Conservation (phyloP, 2,113 vertebrate species). For the Elephantulus edwardii region DNA sequence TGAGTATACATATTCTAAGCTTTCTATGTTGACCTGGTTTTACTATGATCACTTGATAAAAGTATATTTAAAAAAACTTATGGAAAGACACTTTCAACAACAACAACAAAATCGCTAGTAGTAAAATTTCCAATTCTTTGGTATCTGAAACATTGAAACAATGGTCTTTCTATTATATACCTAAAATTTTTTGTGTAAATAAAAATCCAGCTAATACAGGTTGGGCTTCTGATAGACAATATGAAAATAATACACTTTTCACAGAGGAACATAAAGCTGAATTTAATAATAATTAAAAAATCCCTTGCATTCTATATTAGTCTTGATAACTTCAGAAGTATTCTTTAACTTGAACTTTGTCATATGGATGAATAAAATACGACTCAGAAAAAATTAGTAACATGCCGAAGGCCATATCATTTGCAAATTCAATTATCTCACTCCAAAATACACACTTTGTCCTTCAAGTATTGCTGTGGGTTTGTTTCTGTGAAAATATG, state of each 20-base stretch:
- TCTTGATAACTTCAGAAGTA: neutral
- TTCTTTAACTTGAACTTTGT: neutral
- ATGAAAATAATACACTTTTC: constrained; percentile 12
- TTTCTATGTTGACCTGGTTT: constrained; percentile 10
- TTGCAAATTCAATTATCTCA: neutral
- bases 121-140: neutral
- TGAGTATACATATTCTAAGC: neutral
- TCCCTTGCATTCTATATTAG: neutral
- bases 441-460: neutral
- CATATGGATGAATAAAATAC: constrained; percentile 7
- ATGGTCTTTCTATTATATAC: neutral
- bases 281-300: constrained; percentile 26
- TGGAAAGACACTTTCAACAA: neutral
- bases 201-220: neutral
- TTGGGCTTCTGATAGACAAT: neutral
- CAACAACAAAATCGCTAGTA: neutral
- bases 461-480: neutral
- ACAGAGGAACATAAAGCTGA: constrained; percentile 1
- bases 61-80: neutral
- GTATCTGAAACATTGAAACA: constrained; percentile 32
- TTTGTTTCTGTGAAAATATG: neutral
- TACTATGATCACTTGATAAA: constrained; percentile 44
- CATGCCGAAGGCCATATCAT: neutral
- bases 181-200: constrained; percentile 16
- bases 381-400: neutral